Base-by-base conservation (phyloP, 2,797 vertebrate genomes). In the Lophius americanus region DNA sequence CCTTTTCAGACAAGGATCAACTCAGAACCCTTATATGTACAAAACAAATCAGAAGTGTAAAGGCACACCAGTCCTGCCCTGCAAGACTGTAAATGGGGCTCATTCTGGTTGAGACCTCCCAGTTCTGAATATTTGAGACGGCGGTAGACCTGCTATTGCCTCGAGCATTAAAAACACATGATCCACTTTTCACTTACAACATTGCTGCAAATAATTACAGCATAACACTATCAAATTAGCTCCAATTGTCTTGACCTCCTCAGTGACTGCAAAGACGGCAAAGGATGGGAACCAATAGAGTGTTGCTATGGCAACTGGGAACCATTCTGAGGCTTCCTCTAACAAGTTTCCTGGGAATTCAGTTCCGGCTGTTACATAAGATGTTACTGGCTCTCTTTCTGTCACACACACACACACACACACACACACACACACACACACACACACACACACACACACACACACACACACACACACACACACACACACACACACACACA, bases 301-400 rank as follows among this genome's bases (percentile, higher is more conserved):
- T 33, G 89, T 92, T 92, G 86, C 88, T 51, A 89, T 23, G 65
- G 88, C 83, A 90, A 92, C 91, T 73, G 44, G 60, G 78, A 73
- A 76, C 77, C 56, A 76, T 80, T 88, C 89, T 78, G 86, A 89
- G 85, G 85, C 83, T 83, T 89, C 85, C 76, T 87, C 76, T 82
- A 82, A 85, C 83, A 89, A 89, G 82, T 87, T 89, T 83, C 81
- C 84, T 75, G 84, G 79, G 83, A 91, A 91, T 89, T 83, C 88
- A 80, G 82, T 76, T 59, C 74, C 81, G 48, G 75, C 64, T 81
- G 83, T 92, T 92, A 89, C 90, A 83, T 92, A 91, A 91, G 84
- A 84, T 55, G 73, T 44, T 75, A 70, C 80, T 79, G 71, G 65
- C 78, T 82, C 76, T 75, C 76, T 67, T 9, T 67, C 42, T 62